Evolutionary conservation across 1,140 invertebrate species (phyloP).

Genomic region (Caenorhabditis briggsae): DNA sequence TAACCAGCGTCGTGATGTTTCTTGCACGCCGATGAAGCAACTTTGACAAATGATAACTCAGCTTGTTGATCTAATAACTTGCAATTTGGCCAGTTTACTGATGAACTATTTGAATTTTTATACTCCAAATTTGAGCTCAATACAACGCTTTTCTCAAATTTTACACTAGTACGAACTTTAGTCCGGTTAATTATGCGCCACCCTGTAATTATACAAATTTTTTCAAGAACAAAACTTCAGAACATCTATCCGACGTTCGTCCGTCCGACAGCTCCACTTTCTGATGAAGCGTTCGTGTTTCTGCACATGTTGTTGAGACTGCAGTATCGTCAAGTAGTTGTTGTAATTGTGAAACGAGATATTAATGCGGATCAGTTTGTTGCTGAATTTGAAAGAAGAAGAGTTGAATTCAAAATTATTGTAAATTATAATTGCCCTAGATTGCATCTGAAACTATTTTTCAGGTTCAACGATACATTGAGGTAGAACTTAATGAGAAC

Average conservation of each 20-base stretch:
- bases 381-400: constrained; percentile 64
- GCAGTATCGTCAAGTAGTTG: constrained; percentile 87
- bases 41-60: no score
- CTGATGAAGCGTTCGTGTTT: constrained; percentile 97
- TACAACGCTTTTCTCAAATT: no score
- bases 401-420: constrained; percentile 70
- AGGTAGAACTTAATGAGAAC: constrained; percentile 60
- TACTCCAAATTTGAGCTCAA: no score
- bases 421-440: constrained; percentile 56
- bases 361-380: constrained; percentile 80
- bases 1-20: no score
- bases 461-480: constrained; percentile 74
- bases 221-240: constrained; percentile 79
- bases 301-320: constrained; percentile 92
- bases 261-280: constrained; percentile 94
- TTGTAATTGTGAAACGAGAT: constrained; percentile 86
- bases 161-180: no score
- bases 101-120: no score
- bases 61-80: no score
- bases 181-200: no score
- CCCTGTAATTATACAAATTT: no score
- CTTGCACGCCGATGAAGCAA: no score
- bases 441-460: constrained; percentile 38
- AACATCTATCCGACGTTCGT: constrained; percentile 97
- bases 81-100: no score